Percentiles rank a stretch among this genome's conserved stretches.
These are phyloP conservation scores for Timema podura DNA, from an alignment of 2,888 invertebrate genomes.

Conservation along the genomic window DNA sequence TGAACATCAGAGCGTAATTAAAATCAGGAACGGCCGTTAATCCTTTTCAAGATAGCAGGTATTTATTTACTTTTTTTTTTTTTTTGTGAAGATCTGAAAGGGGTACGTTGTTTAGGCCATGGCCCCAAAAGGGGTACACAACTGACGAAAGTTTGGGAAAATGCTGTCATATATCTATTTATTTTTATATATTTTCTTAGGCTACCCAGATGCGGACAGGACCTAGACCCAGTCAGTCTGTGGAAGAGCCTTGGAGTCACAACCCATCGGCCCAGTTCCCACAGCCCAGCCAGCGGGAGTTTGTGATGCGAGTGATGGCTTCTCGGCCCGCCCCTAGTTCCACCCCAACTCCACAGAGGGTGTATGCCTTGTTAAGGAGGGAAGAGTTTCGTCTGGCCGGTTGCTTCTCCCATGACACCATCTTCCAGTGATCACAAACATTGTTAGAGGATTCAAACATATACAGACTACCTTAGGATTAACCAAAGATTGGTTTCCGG, in stretches of 20 bases:
- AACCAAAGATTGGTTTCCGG: too few relatives aligned
- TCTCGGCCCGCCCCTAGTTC: conserved; percentile 59
- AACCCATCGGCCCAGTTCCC: conserved; percentile 48
- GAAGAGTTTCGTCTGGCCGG: conserved; percentile 69
- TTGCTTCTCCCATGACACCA: conserved; percentile 74
- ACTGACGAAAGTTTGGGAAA: too few relatives aligned
- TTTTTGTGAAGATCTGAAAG: too few relatives aligned
- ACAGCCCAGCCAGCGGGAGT: conserved; percentile 57
- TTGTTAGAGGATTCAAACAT: not conserved
- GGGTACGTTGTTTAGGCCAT: too few relatives aligned
- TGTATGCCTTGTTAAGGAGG: conserved; percentile 64
- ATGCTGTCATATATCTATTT: too few relatives aligned
- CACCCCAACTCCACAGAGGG: conserved; percentile 58
- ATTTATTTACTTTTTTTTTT: too few relatives aligned
- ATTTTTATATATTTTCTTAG: conserved; percentile 23
- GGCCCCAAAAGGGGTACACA: too few relatives aligned
- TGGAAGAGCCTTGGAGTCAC: conserved; percentile 38
- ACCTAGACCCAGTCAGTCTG: conserved; percentile 25
- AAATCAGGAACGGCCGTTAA: too few relatives aligned
- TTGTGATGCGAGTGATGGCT: conserved; percentile 57
- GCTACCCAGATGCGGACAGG: conserved; percentile 31
- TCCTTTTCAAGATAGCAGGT: too few relatives aligned
- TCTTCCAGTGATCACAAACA: conserved; percentile 47
- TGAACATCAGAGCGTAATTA: too few relatives aligned
- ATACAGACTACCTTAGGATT: too few relatives aligned